These are phyloP conservation scores for Malthinus seriepunctatus DNA, from an alignment of 2,888 invertebrate species.

Conservation along the genomic window DNA sequence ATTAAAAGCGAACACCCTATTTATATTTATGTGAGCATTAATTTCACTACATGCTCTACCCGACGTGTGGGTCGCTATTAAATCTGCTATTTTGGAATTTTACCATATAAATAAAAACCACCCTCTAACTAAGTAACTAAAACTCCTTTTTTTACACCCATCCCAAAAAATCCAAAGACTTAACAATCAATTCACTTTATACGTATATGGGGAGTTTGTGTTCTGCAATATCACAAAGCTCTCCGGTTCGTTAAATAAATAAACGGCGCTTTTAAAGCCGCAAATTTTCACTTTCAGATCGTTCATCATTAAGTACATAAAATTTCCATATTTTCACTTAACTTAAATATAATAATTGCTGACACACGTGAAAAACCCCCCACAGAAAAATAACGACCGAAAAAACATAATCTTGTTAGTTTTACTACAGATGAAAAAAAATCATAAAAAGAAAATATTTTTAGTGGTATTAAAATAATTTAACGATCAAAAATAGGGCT, in stretches of 20 bases:
- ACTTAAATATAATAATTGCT: slow-evolving; percentile 23
- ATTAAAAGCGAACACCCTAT: slow-evolving; percentile 43
- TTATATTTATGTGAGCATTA: slow-evolving; percentile 32
- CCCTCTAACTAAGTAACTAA: neutral
- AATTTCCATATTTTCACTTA: slow-evolving; percentile 27
- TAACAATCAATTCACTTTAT: slow-evolving; percentile 4
- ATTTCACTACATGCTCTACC: slow-evolving; percentile 26
- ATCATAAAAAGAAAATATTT: slow-evolving; percentile 26
- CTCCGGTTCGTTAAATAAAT: slow-evolving; percentile 12
- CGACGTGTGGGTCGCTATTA: slow-evolving; percentile 17
- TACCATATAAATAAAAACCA: slow-evolving; percentile 23
- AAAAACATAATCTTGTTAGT: slow-evolving; percentile 26
- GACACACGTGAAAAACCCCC: slow-evolving; percentile 9
- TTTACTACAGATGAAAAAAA: slow-evolving; percentile 23
- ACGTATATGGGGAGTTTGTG: slow-evolving; percentile 5
- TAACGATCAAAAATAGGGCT: slow-evolving; percentile 10
- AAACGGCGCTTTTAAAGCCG: slow-evolving; percentile 7
- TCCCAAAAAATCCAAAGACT: neutral
- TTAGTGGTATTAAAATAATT: slow-evolving; percentile 24
- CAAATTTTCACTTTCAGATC: slow-evolving; percentile 22
- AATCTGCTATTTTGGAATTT: slow-evolving; percentile 23
- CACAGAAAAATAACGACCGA: neutral
- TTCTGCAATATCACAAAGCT: slow-evolving; percentile 19
- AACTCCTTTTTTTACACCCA: neutral
- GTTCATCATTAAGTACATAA: slow-evolving; percentile 19